Percentiles rank a stretch among this genome's conserved stretches.
Conservation (phyloP, 2,113 vertebrate genomes). For the Anolis sagrei region DNA sequence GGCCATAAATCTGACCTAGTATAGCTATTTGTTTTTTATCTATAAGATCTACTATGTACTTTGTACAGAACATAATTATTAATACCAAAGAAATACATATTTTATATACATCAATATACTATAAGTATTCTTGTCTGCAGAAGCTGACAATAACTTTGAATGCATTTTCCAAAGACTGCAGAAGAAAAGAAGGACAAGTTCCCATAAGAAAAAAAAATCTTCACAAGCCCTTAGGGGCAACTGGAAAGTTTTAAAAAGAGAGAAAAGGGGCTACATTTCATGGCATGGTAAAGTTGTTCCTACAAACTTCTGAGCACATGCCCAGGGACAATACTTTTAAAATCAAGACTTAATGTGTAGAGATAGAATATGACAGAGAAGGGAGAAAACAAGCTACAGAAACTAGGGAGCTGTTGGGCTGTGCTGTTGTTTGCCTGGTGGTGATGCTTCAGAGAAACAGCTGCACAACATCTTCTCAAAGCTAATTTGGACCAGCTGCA, state of each 20-base stretch:
- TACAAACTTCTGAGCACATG: conserved; percentile 65
- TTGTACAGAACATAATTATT: conserved; percentile 14
- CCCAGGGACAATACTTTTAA: conserved; percentile 54
- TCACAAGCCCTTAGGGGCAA: conserved; percentile 62
- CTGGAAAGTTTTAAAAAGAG: conserved; percentile 35
- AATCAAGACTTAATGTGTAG: conserved; percentile 61
- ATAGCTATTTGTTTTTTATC: neutral
- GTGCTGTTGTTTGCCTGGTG: conserved; percentile 67
- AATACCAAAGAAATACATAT: conserved; percentile 20
- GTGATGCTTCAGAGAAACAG: conserved; percentile 75
- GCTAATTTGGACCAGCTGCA: conserved; percentile 75
- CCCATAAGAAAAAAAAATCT: conserved; percentile 51
- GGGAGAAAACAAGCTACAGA: conserved; percentile 67
- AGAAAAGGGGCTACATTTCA: conserved; percentile 33
- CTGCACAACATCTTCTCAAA: conserved; percentile 71
- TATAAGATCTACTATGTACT: neutral
- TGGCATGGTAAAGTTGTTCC: conserved; percentile 53
- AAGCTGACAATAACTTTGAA: conserved; percentile 33
- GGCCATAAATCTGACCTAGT: neutral
- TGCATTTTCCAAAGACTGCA: conserved; percentile 29
- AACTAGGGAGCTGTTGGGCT: conserved; percentile 60
- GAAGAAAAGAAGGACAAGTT: neutral
- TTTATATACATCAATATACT: conserved; percentile 14
- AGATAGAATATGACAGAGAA: conserved; percentile 72
- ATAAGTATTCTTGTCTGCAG: conserved; percentile 39